phyloP scores from a whole-genome alignment of 30 jellyfish, hydroid and myxozoan genomes.

The Cassiopea andromeda region DNA sequence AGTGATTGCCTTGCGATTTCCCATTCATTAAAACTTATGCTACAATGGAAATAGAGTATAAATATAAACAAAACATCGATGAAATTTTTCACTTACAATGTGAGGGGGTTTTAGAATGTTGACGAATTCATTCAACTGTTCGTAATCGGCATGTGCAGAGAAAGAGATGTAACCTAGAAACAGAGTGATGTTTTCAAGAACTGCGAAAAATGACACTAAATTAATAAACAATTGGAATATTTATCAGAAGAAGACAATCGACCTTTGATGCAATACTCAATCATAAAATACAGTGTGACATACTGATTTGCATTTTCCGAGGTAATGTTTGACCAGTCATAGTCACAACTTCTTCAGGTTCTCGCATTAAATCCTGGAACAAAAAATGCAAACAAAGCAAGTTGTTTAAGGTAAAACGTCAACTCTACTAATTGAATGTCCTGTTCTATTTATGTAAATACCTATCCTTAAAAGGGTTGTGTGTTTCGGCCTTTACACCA shows the following conservation, averaged over 20 bases:
- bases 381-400: too few relatives aligned
- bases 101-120: conserved; percentile 94
- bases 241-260: too few relatives aligned
- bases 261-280: background rate
- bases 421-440: too few relatives aligned
- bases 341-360: conserved; percentile 98
- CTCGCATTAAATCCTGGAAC: conserved; percentile 90
- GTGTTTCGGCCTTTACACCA: too few relatives aligned
- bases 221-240: too few relatives aligned
- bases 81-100: conserved; percentile 64
- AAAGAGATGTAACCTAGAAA: conserved; percentile 87
- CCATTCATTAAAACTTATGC: background rate
- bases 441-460: too few relatives aligned
- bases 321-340: conserved; percentile 94
- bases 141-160: conserved; percentile 99
- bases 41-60: background rate
- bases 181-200: too few relatives aligned
- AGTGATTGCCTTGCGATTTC: too few relatives aligned
- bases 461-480: too few relatives aligned
- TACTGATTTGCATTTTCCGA: conserved; percentile 87
- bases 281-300: background rate
- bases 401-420: too few relatives aligned
- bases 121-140: conserved; percentile 93
- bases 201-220: too few relatives aligned
- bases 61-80: background rate